phyloP scores from a whole-genome alignment of 2,797 vertebrate species.

The Poecilia wingei region DNA sequence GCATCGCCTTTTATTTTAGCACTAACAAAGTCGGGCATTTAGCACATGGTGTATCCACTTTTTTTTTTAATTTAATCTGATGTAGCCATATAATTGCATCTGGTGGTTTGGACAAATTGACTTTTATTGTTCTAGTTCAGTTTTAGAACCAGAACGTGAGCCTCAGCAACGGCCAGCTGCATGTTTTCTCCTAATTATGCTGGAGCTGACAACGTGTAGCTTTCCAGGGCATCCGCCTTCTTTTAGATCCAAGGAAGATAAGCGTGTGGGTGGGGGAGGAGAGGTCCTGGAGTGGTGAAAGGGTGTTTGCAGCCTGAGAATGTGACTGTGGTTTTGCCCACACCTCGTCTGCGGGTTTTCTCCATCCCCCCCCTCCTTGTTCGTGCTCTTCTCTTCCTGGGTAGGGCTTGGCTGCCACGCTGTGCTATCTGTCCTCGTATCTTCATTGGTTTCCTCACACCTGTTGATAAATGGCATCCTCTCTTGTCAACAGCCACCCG shows the following conservation, averaged over 20 bases:
- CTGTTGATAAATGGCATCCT: constrained; percentile 84
- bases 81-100: constrained; percentile 28
- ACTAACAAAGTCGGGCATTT: constrained; percentile 8
- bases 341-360: constrained; percentile 61
- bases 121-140: constrained; percentile 56
- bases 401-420: constrained; percentile 47
- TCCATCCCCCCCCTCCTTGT: constrained; percentile 9
- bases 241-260: constrained; percentile 64
- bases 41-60: constrained; percentile 11
- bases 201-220: constrained; percentile 40
- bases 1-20: constrained; percentile 6
- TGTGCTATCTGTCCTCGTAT: constrained; percentile 78
- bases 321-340: constrained; percentile 60
- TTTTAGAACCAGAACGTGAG: constrained; percentile 51
- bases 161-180: constrained; percentile 53
- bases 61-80: constrained; percentile 10
- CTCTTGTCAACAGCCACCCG: constrained; percentile 76
- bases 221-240: constrained; percentile 55
- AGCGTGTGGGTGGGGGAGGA: constrained; percentile 24
- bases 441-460: constrained; percentile 81
- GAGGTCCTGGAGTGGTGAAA: constrained; percentile 68
- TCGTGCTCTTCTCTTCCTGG: constrained; percentile 36
- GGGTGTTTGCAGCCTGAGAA: constrained; percentile 69
- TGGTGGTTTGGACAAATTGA: constrained; percentile 7
- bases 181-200: constrained; percentile 63